Evolutionary conservation across 1,140 invertebrate genomes (phyloP).

Genomic region (Antheraea mylitta): DNA sequence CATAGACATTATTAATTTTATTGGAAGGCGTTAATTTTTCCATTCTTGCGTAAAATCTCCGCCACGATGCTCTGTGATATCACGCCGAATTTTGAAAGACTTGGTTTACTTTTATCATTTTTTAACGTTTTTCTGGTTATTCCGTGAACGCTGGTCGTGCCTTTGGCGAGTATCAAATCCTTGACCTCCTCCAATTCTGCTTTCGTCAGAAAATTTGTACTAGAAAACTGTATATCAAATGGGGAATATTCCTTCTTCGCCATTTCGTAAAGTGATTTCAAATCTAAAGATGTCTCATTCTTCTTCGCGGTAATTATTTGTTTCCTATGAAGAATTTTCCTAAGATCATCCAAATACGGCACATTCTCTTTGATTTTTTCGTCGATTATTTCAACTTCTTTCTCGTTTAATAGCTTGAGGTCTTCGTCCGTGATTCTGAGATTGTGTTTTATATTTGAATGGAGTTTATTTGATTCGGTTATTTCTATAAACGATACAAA

Average conservation of each 20-base stretch:
- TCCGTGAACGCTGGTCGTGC: conserved; percentile 48
- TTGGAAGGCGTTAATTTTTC: conserved; percentile 19
- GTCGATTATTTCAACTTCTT: conserved; percentile 67
- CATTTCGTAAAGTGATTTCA: conserved; percentile 56
- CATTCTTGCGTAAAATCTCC: conserved; percentile 31
- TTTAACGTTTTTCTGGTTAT: conserved; percentile 48
- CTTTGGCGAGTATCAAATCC: conserved; percentile 51
- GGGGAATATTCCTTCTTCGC: conserved; percentile 39
- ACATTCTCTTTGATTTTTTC: conserved; percentile 51
- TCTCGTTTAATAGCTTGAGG: conserved; percentile 46
- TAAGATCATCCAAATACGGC: conserved; percentile 55
- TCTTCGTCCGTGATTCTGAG: conserved; percentile 48
- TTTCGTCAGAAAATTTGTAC: conserved; percentile 47
- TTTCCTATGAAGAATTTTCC: conserved; percentile 47
- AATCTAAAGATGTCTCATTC: conserved; percentile 45
- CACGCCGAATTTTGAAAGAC: neutral
- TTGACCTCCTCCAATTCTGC: conserved; percentile 56
- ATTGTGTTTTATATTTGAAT: conserved; percentile 40
- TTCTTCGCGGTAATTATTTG: conserved; percentile 39
- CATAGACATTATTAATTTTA: conserved; percentile 10
- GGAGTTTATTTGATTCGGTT: conserved; percentile 20
- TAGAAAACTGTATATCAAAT: conserved; percentile 34
- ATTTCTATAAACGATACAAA: neutral
- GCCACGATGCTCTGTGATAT: conserved; percentile 48
- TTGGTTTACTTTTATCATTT: conserved; percentile 9